A percentile compares a stretch with the other conserved stretches of the same genome.
Conservation (phyloP, 2,113 vertebrate genomes). For the Rhegmatorhina hoffmannsi region DNA sequence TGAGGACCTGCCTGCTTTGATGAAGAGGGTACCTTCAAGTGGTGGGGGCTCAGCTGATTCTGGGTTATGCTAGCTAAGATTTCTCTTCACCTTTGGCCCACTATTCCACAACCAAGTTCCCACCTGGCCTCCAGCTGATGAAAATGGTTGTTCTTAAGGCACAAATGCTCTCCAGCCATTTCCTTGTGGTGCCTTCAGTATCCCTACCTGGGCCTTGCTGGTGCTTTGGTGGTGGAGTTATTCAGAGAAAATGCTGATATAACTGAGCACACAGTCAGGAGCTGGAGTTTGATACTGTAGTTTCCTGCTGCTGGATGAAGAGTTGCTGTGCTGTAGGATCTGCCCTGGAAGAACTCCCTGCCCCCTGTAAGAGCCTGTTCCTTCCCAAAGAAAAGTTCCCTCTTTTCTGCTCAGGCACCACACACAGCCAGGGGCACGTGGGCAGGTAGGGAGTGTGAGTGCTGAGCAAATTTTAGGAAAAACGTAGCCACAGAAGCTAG, state of each 20-base stretch:
- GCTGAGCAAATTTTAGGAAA: neutral
- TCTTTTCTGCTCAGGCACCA: neutral
- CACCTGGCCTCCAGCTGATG: neutral
- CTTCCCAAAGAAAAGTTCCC: neutral
- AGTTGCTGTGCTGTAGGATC: neutral
- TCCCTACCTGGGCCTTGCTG: neutral
- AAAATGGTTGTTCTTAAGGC: neutral
- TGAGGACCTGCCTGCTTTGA: neutral
- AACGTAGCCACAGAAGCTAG: neutral
- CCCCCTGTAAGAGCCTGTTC: neutral
- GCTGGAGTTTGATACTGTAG: neutral
- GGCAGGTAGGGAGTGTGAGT: neutral
- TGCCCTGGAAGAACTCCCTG: neutral
- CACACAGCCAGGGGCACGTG: accelerated
- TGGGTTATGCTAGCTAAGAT: neutral
- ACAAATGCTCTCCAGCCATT: neutral
- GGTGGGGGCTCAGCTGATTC: neutral
- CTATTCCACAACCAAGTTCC: neutral
- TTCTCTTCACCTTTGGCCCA: neutral
- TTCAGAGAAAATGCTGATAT: neutral
- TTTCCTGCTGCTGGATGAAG: neutral
- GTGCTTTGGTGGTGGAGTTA: neutral
- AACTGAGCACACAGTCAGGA: neutral
- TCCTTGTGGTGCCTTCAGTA: neutral
- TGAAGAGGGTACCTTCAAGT: neutral